Base-by-base conservation (phyloP, 2,888 invertebrate species). In the Tipula unca region DNA sequence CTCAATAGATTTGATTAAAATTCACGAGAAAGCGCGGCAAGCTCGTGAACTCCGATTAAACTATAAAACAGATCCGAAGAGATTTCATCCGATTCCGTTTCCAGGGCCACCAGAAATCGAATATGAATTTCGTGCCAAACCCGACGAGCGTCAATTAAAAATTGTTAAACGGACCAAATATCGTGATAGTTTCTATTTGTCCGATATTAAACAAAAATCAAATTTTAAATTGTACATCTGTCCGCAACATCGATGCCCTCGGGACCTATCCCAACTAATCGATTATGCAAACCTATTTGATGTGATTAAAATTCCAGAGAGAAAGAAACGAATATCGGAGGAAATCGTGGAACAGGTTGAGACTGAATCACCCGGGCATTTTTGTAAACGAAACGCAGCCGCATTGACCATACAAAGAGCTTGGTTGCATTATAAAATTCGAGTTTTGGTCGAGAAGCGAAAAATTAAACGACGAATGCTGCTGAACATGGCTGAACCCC, bases 11-110 rank as follows among this genome's bases (percentile, higher is more conserved):
- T 85, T 91, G 6, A 90, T 93, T 82, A 92, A 92, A 88, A 89
- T 88, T 0, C 91, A 92, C 85, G 93, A 93, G 88, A 89, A 92
- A 82, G 92, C 90, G 0, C 89, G 92, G 2, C 48, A 86, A 10
- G 88, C 87, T 1, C 87, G 90, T 8, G 86, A 88, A 1, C 89
- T 82, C 5, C 29, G 87, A n/a, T 86, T 83, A 1, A 88, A 87
- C 83, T 87, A 88, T 82, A 85, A 82, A 29, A 69, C 39, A 10
- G 85, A 88, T 86, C 88, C 88, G 6, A 86, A 86, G 29, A 36
- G 42, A 0, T 88, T 87, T 85, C 84, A 20, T 25, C 87, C 88
- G 3, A 86, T 54, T 84, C 84, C 48, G 0, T 20, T 1, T 20
- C 85, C 85, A 8, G 85, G 69, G 1, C 82, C 85, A 10, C 69